These are phyloP conservation scores for Erpornis zantholeuca DNA, from an alignment of 2,113 vertebrate species.

Conservation along the genomic window DNA sequence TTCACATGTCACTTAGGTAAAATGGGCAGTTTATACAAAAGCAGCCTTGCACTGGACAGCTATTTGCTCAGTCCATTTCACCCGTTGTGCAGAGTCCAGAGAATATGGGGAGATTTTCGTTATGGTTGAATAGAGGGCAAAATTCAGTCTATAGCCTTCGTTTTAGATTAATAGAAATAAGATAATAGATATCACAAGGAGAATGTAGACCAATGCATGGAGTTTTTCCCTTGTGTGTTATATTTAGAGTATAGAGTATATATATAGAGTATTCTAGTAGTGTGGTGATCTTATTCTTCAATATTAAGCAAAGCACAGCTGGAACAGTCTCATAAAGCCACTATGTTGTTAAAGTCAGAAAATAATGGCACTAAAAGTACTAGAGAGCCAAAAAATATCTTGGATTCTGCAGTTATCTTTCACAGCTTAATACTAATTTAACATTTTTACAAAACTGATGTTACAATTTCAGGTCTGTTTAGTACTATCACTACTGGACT, in stretches of 20 bases:
- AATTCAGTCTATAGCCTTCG: background rate
- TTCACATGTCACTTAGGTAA: background rate
- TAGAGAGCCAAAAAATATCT: constrained; percentile 1
- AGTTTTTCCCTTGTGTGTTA: background rate
- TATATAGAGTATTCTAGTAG: background rate
- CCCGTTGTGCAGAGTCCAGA: background rate
- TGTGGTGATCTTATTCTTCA: constrained; percentile 19
- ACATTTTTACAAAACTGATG: constrained; percentile 56
- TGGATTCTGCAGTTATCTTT: constrained; percentile 17
- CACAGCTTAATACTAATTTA: constrained; percentile 56
- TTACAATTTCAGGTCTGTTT: constrained; percentile 45
- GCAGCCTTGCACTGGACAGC: background rate
- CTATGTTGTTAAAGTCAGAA: constrained; percentile 22
- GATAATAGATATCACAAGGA: background rate
- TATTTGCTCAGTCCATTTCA: background rate
- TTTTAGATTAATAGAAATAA: background rate
- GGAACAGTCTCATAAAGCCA: constrained; percentile 39
- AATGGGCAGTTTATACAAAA: background rate
- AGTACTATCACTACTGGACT: constrained; percentile 66
- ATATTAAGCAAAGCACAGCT: constrained; percentile 40
- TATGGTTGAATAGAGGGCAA: background rate
- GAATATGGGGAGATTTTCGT: background rate
- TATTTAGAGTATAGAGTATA: constrained; percentile 45
- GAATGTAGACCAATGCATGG: background rate
- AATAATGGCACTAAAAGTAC: constrained; percentile 21